phyloP scores from a whole-genome alignment of 2,113 vertebrate species.

The Paramormyrops kingsleyae region DNA sequence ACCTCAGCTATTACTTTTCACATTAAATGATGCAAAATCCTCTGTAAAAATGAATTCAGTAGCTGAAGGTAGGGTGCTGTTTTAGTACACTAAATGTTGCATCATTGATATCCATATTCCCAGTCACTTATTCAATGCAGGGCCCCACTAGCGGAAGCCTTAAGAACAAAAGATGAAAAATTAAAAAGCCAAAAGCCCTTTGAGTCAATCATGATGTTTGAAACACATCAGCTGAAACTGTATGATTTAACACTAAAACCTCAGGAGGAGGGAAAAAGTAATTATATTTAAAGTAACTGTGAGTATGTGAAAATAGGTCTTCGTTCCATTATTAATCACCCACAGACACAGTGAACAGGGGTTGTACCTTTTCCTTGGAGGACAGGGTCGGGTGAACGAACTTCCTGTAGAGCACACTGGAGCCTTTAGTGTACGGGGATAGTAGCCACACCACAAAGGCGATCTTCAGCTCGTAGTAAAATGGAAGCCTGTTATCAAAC shows the following conservation, averaged over 20 bases:
- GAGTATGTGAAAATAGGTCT: not conserved
- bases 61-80: not conserved
- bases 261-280: not conserved
- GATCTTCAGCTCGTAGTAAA: constrained; percentile 99
- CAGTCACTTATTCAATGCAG: not conserved
- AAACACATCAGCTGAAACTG: not conserved
- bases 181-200: not conserved
- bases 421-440: constrained; percentile 96
- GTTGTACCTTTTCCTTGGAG: constrained; percentile 95
- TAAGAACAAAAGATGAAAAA: not conserved
- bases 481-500: constrained; percentile 78
- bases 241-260: not conserved
- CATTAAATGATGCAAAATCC: not conserved
- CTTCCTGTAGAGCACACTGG: constrained; percentile 94
- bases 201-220: not conserved
- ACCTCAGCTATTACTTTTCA: not conserved
- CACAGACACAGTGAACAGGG: not conserved
- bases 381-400: constrained; percentile 96
- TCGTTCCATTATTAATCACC: not conserved
- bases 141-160: not conserved
- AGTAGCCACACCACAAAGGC: constrained; percentile 97
- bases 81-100: not conserved
- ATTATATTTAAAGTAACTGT: not conserved
- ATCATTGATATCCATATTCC: not conserved
- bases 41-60: not conserved